These are phyloP conservation scores for Drosophila sturtevanti DNA, from an alignment of 1,140 invertebrate species.

Conservation along the genomic window DNA sequence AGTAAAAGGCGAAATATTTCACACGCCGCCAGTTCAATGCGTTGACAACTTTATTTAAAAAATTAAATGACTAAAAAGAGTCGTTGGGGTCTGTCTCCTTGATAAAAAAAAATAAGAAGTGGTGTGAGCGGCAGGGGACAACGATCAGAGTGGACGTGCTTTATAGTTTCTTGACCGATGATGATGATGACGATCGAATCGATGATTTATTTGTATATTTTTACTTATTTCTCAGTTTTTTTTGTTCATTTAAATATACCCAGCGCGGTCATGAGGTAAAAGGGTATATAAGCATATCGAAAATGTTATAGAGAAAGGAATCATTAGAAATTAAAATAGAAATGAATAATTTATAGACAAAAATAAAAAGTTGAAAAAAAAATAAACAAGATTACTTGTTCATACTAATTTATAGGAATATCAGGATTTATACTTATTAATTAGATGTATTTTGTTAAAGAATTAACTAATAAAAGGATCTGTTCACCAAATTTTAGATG, in stretches of 20 bases:
- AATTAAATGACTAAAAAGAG: conserved; percentile 44
- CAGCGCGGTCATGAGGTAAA: background rate
- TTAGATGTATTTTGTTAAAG: no score
- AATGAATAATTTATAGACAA: no score
- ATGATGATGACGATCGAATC: conserved; percentile 65
- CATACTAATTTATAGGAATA: no score
- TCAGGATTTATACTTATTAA: no score
- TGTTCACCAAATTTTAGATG: no score
- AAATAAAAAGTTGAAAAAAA: no score
- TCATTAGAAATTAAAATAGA: no score
- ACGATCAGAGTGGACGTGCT: conserved; percentile 58
- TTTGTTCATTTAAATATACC: conserved; percentile 8
- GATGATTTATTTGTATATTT: conserved; percentile 73
- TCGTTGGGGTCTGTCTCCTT: conserved; percentile 37
- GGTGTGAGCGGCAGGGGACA: background rate
- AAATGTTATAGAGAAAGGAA: no score
- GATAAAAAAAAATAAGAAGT: background rate
- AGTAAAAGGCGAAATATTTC: conserved; percentile 39
- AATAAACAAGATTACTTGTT: no score
- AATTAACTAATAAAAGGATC: no score
- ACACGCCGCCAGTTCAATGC: conserved; percentile 69
- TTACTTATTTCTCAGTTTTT: conserved; percentile 50
- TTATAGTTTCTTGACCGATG: conserved; percentile 79
- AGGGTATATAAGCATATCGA: background rate
- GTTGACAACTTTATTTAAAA: conserved; percentile 78